These are phyloP conservation scores for Caenorhabditis brenneri DNA, from an alignment of 1,140 invertebrate genomes.

Conservation along the genomic window DNA sequence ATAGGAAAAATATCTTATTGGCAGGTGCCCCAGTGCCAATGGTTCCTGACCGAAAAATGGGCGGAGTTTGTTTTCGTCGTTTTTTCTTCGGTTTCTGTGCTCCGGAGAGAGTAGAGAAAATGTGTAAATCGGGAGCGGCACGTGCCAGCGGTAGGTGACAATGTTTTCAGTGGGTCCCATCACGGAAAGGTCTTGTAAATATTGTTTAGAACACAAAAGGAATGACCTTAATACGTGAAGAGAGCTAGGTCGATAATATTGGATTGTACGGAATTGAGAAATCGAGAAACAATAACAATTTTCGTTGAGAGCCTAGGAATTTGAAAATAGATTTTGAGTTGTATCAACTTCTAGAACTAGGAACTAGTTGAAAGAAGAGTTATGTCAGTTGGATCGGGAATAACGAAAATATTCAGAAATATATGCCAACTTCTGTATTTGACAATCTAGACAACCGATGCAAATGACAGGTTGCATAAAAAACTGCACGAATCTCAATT, in stretches of 20 bases:
- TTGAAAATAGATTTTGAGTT: not conserved
- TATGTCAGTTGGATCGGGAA: too few species aligned
- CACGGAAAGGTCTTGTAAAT: not conserved
- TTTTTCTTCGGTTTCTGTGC: slow-evolving; percentile 12
- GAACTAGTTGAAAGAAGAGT: not conserved
- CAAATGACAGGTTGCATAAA: not conserved
- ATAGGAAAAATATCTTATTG: not conserved
- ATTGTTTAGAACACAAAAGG: not conserved
- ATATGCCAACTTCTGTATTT: not conserved
- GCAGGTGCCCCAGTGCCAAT: not conserved
- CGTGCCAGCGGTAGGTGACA: not conserved
- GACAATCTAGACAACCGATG: not conserved
- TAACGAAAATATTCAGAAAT: not conserved
- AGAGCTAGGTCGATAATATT: not conserved
- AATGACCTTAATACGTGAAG: not conserved
- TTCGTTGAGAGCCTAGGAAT: not conserved
- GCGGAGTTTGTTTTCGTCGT: slow-evolving; percentile 27
- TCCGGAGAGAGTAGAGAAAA: slow-evolving; percentile 3
- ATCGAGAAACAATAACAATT: not conserved
- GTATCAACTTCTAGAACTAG: not conserved
- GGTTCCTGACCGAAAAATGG: not conserved
- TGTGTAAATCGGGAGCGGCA: slow-evolving; percentile 5
- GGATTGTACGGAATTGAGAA: not conserved
- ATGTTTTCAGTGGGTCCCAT: not conserved
- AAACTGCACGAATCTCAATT: not conserved